phyloP scores from a whole-genome alignment of 30 jellyfish, hydroid and myxozoan genomes.

The Turritopsis rubra region DNA sequence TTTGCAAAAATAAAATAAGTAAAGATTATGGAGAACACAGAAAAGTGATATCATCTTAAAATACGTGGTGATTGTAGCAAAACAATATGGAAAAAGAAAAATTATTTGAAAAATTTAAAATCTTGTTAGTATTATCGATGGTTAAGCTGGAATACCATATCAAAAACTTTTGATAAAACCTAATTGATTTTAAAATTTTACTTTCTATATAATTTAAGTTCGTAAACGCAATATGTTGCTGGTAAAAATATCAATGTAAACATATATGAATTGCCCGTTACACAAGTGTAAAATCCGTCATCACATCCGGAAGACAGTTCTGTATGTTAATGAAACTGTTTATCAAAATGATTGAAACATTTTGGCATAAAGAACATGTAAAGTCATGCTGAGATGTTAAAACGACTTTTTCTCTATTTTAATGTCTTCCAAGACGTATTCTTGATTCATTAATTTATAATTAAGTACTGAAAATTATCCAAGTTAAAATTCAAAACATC shows the following conservation, averaged over 20 bases:
- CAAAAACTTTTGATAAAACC: neutral
- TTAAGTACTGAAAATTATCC: too few species aligned
- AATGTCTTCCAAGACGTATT: neutral
- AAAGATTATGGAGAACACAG: neutral
- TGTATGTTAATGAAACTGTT: neutral
- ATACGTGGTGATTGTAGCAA: neutral
- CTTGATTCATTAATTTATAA: too few species aligned
- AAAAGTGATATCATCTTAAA: neutral
- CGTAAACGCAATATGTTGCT: neutral
- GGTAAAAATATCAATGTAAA: neutral
- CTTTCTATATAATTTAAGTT: neutral
- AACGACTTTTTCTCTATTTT: neutral
- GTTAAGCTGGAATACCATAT: neutral
- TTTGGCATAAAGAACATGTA: neutral
- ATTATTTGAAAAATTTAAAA: neutral
- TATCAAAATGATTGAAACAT: neutral
- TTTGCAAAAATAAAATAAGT: neutral
- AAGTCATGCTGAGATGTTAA: neutral
- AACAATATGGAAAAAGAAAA: neutral
- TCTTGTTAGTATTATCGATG: neutral
- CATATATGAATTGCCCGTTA: neutral
- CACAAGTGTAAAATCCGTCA: neutral
- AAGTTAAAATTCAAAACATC: too few species aligned
- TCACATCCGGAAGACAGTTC: neutral
- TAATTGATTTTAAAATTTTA: neutral